phyloP scores from a whole-genome alignment of 2,797 vertebrate genomes.

The Mastacembelus armatus region DNA sequence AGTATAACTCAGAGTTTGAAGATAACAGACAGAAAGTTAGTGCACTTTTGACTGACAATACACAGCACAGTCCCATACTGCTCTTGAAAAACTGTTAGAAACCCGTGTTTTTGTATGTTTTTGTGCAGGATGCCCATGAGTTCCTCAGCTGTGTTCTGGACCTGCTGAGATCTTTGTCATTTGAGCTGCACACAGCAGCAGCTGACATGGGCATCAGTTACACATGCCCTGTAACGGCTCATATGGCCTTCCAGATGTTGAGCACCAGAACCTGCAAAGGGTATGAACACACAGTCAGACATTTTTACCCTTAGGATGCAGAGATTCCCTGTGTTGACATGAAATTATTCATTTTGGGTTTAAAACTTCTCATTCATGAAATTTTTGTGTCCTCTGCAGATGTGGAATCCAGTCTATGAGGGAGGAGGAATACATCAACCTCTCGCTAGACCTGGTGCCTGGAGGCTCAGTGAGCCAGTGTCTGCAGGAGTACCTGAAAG shows the following conservation, averaged over 20 bases:
- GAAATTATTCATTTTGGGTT: neutral
- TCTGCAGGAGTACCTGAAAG: neutral
- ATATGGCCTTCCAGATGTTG: neutral
- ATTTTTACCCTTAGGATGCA: neutral
- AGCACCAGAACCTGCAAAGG: conserved; percentile 1
- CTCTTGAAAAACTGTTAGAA: too few species aligned
- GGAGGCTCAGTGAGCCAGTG: neutral
- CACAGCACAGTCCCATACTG: neutral
- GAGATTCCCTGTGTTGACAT: neutral
- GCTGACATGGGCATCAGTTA: neutral
- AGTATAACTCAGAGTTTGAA: neutral
- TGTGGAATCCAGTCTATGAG: neutral
- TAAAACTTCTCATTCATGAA: neutral
- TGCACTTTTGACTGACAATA: neutral
- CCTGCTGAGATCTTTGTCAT: neutral
- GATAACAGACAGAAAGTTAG: neutral
- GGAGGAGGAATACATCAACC: neutral
- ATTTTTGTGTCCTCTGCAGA: neutral
- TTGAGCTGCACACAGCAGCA: neutral
- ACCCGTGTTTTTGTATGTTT: neutral
- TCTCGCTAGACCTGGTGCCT: neutral
- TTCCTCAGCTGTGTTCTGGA: neutral
- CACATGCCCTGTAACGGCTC: neutral
- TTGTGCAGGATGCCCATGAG: conserved; percentile 3
- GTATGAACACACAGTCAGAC: neutral